Evolutionary conservation across 2,888 invertebrate genomes (phyloP), one percentile per base, ranked within the genome.

Genomic region (Balanococcus diminutus): DNA sequence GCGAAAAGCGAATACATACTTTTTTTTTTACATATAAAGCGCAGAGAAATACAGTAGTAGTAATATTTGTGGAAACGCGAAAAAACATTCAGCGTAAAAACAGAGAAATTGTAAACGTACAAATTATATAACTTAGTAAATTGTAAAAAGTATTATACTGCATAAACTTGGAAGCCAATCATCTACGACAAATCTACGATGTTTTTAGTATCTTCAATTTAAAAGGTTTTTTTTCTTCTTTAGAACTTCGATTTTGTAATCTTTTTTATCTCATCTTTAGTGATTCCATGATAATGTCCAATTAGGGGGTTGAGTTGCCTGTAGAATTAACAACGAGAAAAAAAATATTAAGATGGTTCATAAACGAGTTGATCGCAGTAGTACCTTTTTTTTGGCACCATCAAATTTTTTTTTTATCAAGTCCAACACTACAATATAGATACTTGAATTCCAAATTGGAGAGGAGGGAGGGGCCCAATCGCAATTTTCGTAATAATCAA

Each of bases 201-300:
- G 25, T 51, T 51, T 82, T 46, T 42, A n/a, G 11, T 51, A 42
- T 42, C 28, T 46, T 82, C 31, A 16, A 22, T 82, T 81, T 39
- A 19, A 51, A 51, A 51, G 5, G 51, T 51, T 19, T 51, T 19
- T 19, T 51, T 51, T 19, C 51, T 51, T 19, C 36, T 36, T 36
- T n/a, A n/a, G n/a, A 8, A 19, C n/a, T 51, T 51, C 51, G 51
- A 28, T 83, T 83, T 83, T 32, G 28, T 67, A 28, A 25, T 1
- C 67, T 61, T 31, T 31, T 28, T 4, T 31, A 25, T 11, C n/a
- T 36, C 22, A 6, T 42, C 16, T n/a, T 82, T 82, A 86, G 56
- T 86, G 86, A 82, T 86, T 86, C 86, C 86, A 86, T 22, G 82
- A 61, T 61, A 86, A 61, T 4, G 86, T 82, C 86, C 86, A 86